Evolutionary conservation across 2,888 invertebrate genomes (phyloP), one percentile per base, ranked within the genome.

Genomic region (Schizotus pectinicornis): DNA sequence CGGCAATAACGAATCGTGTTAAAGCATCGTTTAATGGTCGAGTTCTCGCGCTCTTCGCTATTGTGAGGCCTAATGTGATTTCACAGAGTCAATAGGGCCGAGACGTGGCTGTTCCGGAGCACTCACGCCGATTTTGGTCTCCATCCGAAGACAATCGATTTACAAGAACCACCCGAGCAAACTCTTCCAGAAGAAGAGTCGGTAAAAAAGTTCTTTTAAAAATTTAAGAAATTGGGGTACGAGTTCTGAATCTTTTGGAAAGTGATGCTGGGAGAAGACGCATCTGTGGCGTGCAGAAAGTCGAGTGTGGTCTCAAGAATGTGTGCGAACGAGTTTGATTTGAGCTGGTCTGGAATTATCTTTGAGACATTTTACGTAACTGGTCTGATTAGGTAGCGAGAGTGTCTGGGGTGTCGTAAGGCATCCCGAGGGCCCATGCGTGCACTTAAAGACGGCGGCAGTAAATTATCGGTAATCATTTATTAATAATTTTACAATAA

Each of bases 401-500:
- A 22, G 22, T 22, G 22, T 22, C 22, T 22, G 22, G 22, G 22
- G 22, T 22, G 22, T 22, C 2, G 5, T 5, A 22, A 22, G 22
- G 5, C 50, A 50, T 50, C 50, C 34, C 34, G 50, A 33, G 50
- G 41, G 22, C 22, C 5, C 5, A 51, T 49, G 53, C 38, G 57
- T 47, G 32, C 14, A 35, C 22, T 13, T 33, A 47, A 46, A 48
- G 51, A 53, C 13, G 11, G 3, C 39, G 11, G 2, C 31, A 8
- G 22, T 46, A 46, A 53, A 53, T 45, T 52, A 35, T 57, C 34
- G 47, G 51, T 57, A 53, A 58, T 63, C 54, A 64, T 69, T 69
- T 69, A 67, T 69, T 65, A 64, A 64, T 69, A 63, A 65, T 65
- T 64, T 67, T 62, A 64, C 64, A 67, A 51, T 64, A 63, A 67